phyloP scores from a whole-genome alignment of 1,140 invertebrate species.

The Apis cerana region DNA sequence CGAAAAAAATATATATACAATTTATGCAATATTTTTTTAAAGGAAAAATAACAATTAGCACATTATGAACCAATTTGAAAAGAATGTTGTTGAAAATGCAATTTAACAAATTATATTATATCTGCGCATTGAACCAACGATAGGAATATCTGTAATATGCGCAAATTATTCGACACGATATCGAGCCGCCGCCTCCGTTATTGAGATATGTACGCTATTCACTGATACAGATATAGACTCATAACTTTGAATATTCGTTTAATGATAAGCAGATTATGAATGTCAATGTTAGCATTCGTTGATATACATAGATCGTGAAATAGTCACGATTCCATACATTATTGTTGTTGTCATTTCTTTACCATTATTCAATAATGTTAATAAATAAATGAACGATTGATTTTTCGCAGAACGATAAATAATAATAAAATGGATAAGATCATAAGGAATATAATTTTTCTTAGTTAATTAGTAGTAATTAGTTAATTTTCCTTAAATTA shows the following conservation, averaged over 20 bases:
- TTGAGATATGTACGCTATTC: slow-evolving; percentile 21
- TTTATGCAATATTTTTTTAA: too few species aligned
- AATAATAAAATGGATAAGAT: neutral
- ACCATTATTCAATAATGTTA: neutral
- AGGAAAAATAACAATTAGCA: neutral
- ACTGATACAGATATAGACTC: slow-evolving; percentile 2
- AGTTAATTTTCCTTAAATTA: too few species aligned
- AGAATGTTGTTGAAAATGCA: slow-evolving; percentile 1
- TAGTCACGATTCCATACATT: neutral
- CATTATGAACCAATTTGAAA: neutral
- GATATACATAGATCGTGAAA: neutral
- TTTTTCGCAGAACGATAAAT: neutral
- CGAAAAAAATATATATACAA: too few species aligned
- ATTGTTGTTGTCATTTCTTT: neutral
- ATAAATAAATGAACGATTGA: slow-evolving; percentile 5
- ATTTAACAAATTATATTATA: slow-evolving; percentile 11
- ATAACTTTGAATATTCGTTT: slow-evolving; percentile 25
- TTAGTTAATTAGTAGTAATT: too few species aligned
- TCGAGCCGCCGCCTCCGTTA: neutral
- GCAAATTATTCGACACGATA: slow-evolving; percentile 24
- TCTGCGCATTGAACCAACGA: neutral
- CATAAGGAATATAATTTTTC: neutral
- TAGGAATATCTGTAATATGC: slow-evolving; percentile 18
- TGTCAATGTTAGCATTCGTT: neutral
- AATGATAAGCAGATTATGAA: slow-evolving; percentile 22